Base-by-base conservation (phyloP, 92 coral and sea anemone species). In the Palythoa heliodiscus region DNA sequence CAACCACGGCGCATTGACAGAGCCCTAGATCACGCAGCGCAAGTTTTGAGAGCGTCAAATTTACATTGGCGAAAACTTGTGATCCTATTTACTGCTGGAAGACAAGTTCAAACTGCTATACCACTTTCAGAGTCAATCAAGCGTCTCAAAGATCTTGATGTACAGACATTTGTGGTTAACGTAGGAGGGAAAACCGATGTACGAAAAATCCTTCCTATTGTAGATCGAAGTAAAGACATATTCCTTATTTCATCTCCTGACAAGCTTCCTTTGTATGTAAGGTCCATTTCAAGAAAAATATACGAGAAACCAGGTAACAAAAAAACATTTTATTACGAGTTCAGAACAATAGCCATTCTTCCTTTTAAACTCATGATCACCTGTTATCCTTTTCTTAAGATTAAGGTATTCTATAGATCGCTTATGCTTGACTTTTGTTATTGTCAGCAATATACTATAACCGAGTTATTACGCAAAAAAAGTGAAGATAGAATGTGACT, bases 51-150 rank as follows among this genome's bases (percentile, higher is more conserved):
- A 71, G 79, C 76, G n/a, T 88, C 95, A 23, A 61, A 75, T 25
- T 89, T 87, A 48, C 17, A 50, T 23, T 69, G 88, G 13, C 82
- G 82, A 54, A 88, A 83, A 54, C 76, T 93, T 20, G 90, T 89
- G 20, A 75, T 93, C 17, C 77, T 93, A n/a, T 60, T 93, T 52
- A 86, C 91, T 37, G 86, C 95, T 25, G 97, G 95, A 13, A 88
- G 76, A 77, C 91, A 91, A 63, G 67, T 88, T 11, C 88, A 52
- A 5, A 93, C 89, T 48, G 50, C 86, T 7, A 88, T 82, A 70
- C 39, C 93, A 10, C 75, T 93, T 4, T 57, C 74, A 19, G 89
- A 87, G 9, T 93, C 93, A 15, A 88, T 92, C 19, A 76, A 84
- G 70, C 93, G 87, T 19, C 95, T 96, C n/a, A 89, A 87, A 11